Evolutionary conservation across 2,888 invertebrate species (phyloP).

Genomic region (Phyllotreta cruciferae): DNA sequence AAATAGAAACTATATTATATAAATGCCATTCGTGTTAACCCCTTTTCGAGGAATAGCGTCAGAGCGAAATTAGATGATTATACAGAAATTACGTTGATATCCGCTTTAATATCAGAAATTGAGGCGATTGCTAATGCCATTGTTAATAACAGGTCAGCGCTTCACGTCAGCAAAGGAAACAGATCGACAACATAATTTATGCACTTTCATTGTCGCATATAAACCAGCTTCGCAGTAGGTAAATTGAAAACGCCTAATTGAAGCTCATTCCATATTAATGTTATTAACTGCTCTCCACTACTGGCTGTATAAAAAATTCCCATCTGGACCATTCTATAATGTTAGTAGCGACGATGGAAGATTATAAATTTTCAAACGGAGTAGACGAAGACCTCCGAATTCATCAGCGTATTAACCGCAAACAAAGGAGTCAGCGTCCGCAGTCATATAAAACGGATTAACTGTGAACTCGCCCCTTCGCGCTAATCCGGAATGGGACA

Average conservation of each 20-base stretch:
- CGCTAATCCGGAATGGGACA: constrained; percentile 22
- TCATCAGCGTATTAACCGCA: constrained; percentile 20
- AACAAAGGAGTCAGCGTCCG: constrained; percentile 23
- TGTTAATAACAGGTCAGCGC: constrained; percentile 7
- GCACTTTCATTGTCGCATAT: too few relatives aligned
- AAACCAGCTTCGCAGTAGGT: too few relatives aligned
- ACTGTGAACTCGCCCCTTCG: constrained; percentile 24
- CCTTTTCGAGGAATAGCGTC: too few relatives aligned
- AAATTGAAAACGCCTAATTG: too few relatives aligned
- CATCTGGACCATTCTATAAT: too few relatives aligned
- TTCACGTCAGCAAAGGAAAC: not conserved
- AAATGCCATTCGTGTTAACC: too few relatives aligned
- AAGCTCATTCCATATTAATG: too few relatives aligned
- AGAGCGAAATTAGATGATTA: constrained; percentile 18
- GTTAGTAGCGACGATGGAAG: too few relatives aligned
- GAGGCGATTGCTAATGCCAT: constrained; percentile 6
- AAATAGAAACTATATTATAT: too few relatives aligned
- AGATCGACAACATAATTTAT: not conserved
- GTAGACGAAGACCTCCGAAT: constrained; percentile 10
- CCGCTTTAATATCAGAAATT: constrained; percentile 22
- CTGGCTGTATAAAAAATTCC: too few relatives aligned
- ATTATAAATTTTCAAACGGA: too few relatives aligned
- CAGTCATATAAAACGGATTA: constrained; percentile 27
- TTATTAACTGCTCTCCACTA: too few relatives aligned
- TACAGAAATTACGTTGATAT: constrained; percentile 23